Base-by-base conservation (phyloP, 2,888 invertebrate genomes). In the Meteorus colon region DNA sequence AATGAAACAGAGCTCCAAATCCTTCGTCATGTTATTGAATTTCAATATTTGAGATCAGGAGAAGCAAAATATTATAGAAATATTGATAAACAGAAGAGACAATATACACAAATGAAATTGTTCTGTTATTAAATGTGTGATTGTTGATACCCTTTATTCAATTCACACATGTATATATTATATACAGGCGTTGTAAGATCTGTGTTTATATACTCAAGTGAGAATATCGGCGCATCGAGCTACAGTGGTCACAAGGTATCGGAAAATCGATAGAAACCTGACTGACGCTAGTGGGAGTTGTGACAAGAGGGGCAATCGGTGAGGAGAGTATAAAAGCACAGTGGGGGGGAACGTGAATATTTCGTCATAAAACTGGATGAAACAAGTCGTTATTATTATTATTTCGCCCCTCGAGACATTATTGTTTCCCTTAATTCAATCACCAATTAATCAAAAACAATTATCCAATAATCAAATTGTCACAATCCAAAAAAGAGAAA, bases 221-320 rank as follows among this genome's bases (percentile, higher is more conserved):
- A 34, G 37, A 76, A 76, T 85, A 85, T 84, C 82, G 86, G 84
- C 84, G 84, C 87, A 87, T 87, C 88, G 87, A 88, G 83, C 86
- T 82, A 84, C 86, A 82, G 83, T 83, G 86, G 87, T 86, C 87
- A 87, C 88, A 86, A 85, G 88, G 86, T 88, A 88, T 88, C 84
- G 88, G 87, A 88, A 88, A 88, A 88, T 88, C 88, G 88, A 88
- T 88, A 88, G 85, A 84, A 84, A 83, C 84, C 84, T 81, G 85
- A 84, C 84, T 84, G 84, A 86, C 86, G 87, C 86, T 82, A 82
- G 82, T 79, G 78, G 82, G 71, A 75, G 81, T 67, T 76, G 78
- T 74, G 77, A 79, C 76, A 80, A 41, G 80, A 67, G 79, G 77
- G 71, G 72, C 71, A 41, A 55, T 73, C 74, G 59, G 75, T 31